Base-by-base conservation (phyloP, 2,113 vertebrate genomes). In the Arvicanthis niloticus region DNA sequence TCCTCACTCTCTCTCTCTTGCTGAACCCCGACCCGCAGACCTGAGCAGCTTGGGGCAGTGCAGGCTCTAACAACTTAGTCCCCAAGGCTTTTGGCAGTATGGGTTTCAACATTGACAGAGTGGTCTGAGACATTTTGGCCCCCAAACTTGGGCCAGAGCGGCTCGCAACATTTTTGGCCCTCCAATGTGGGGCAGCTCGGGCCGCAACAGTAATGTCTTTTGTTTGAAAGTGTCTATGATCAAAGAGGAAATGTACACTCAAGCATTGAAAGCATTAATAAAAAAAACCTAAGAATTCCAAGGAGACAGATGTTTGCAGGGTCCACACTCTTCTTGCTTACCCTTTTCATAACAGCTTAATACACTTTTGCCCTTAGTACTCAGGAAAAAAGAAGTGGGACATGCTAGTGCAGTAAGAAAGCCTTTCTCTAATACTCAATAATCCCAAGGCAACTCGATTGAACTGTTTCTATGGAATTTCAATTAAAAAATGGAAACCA, bases 221-320 rank as follows among this genome's bases (percentile, higher is more conserved):
- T 68, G 9, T 81, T 78, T 89, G 24, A 86, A 75, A 90, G 10
- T 56, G 4, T 48, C 91, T 91, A 0, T 7, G 58, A 16, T 75
- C 68, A 93, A 91, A 89, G 53, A 40, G 42, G 31, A 88, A 76
- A 60, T 3, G 11, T 87, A 0, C 77, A 40, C 88, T 82, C 51
- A 94, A 42, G 24, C 48, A 58, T 60, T 70, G 56, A 17, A 11
- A 53, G 53, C 72, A 65, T 60, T 70, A 51, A 15, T 10, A 48
- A 45, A 76, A 95, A 48, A 45, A 76, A 93, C 51, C 88, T 73
- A 89, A 93, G 16, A 95, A 92, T 93, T 91, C 26, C 17, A 7
- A 82, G 10, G 8, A 75, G 29, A 75, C 45, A 48, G 26, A 94
- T 56, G 22, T 80, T 76, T 86, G 5, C 53, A 40, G 53, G 4